Percentiles rank a stretch among this genome's conserved stretches.
Evolutionary conservation across 2,797 vertebrate species (phyloP).

Genomic region (Spizella passerina): DNA sequence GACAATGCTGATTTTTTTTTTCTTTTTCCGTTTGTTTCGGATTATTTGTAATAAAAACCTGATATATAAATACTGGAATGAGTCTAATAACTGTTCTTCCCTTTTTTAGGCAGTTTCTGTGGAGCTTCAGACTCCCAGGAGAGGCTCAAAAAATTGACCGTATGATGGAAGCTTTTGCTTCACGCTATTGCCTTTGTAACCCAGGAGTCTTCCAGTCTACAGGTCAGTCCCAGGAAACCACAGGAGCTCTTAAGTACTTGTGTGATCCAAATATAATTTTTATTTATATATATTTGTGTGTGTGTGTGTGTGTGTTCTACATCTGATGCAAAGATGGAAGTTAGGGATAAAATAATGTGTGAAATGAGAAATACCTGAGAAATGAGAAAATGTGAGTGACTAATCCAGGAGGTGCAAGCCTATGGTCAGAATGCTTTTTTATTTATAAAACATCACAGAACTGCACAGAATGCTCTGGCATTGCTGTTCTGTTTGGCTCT

Average conservation of each 20-base stretch:
- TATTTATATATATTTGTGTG: rapidly evolving
- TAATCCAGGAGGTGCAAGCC: background rate
- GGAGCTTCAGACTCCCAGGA: constrained; percentile 95
- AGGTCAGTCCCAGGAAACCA: constrained; percentile 76
- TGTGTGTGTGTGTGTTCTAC: background rate
- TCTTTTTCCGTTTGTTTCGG: background rate
- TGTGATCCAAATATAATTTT: background rate
- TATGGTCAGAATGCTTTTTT: background rate
- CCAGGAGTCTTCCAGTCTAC: constrained; percentile 97
- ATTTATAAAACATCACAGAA: background rate
- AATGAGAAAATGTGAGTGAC: background rate
- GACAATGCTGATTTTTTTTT: background rate
- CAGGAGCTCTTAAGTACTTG: background rate
- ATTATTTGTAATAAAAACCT: background rate
- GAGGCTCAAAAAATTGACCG: constrained; percentile 99
- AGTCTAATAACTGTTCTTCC: background rate
- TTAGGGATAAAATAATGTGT: background rate
- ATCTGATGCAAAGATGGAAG: background rate
- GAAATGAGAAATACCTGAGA: background rate
- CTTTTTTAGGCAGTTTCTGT: constrained; percentile 91
- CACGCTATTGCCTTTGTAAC: constrained; percentile 97
- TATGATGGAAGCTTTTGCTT: constrained; percentile 98
- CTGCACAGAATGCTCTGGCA: background rate
- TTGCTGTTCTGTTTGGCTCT: background rate
- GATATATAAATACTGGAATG: background rate